These are phyloP conservation scores for Erpetoichthys calabaricus DNA, from an alignment of 2,797 vertebrate species.

Conservation along the genomic window DNA sequence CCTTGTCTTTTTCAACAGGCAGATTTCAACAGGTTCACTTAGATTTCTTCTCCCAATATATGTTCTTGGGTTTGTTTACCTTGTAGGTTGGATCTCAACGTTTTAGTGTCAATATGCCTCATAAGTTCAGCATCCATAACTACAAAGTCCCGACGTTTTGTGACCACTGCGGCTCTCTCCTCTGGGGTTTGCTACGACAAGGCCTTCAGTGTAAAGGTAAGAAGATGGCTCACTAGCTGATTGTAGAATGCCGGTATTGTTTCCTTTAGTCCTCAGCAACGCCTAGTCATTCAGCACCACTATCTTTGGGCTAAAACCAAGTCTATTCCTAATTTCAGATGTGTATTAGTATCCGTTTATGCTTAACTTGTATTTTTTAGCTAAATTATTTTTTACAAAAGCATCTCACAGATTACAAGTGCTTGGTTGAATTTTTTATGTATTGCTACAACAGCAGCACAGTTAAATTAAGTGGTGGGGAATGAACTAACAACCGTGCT, in stretches of 20 bases:
- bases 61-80: neutral
- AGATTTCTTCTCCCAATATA: too few species aligned
- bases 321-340: too few species aligned
- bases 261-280: constrained; percentile 8
- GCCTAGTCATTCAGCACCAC: neutral
- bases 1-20: too few species aligned
- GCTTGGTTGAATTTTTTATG: too few species aligned
- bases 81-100: constrained; percentile 83
- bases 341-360: too few species aligned
- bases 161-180: constrained; percentile 87
- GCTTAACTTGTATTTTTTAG: too few species aligned
- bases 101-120: constrained; percentile 92
- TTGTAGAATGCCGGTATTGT: constrained; percentile 79
- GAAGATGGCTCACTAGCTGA: constrained; percentile 85
- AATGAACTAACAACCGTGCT: too few species aligned
- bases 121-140: constrained; percentile 92
- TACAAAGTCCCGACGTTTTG: constrained; percentile 95
- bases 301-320: neutral
- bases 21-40: too few species aligned
- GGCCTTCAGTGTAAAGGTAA: constrained; percentile 97
- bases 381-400: too few species aligned
- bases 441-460: too few species aligned
- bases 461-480: too few species aligned
- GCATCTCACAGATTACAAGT: too few species aligned
- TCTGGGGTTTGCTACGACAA: constrained; percentile 87